Base-by-base conservation (phyloP, 2,113 vertebrate species). In the Chlorodrepanis virens region DNA sequence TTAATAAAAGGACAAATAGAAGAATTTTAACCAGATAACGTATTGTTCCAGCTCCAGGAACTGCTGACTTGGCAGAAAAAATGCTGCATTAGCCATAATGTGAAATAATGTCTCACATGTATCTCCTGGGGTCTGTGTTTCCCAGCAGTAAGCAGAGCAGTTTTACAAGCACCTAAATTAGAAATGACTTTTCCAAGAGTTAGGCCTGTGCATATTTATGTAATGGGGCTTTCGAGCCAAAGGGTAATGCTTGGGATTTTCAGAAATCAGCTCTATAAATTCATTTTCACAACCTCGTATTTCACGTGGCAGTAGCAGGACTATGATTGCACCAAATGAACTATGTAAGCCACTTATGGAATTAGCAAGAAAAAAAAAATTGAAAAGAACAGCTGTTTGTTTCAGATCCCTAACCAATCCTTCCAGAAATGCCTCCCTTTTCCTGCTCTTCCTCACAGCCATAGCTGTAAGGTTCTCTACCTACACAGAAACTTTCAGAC, bases 81-180 rank as follows among this genome's bases (percentile, higher is more conserved):
- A 44, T 6, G n/a, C 79, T 87, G 27, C n/a, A 23, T 80, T 77
- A 69, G n/a, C 10, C 56, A 76, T 21, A 83, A 37, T 5, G 13
- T 59, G 59, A 72, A 85, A 74, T 63, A 72, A 59, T 18, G 5
- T 54, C 68, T 72, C 49, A 10, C 6, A 35, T 11, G 13, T 39
- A 40, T 60, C 45, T 91, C 93, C 40, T 28, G 40, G 31, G 45
- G 24, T 78, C 40, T 67, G 6, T 37, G 57, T 39, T 91, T 64
- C 81, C 44, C 39, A 82, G 81, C 23, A 89, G 24, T 52, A 71
- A 84, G 69, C 25, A 63, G 45, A 78, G 52, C 25, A 72, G 29
- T 72, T 96, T 91, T 69, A 91, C 40, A 76, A 69, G 57, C 53
- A 65, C 5, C 52, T 92, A 84, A 93, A 94, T 85, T 60, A 89